Evolutionary conservation across 2,113 vertebrate species (phyloP), one percentile per base, ranked within the genome.

Genomic region (Melanotaenia duboulayi): DNA sequence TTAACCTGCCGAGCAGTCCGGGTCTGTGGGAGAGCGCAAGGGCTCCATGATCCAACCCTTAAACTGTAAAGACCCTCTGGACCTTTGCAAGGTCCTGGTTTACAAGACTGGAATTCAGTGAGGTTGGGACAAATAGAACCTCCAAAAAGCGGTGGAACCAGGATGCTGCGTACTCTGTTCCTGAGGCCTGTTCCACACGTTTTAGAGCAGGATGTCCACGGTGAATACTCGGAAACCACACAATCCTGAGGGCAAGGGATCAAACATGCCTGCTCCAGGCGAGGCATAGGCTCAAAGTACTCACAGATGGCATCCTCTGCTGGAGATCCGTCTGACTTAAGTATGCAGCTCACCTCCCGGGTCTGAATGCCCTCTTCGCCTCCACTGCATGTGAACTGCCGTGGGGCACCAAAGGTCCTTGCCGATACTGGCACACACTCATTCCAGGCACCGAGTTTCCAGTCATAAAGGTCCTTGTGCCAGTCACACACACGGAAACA

Each of bases 401-500:
- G 95, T 0, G 32, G 49, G 40, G 87, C 78, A 75, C 94, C 95
- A 0, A 94, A 90, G 77, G 89, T 93, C 50, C 90, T 95, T 2
- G 95, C 94, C 11, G 95, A 93, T 46, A 98, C 94, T 0, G 97
- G 96, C 63, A 79, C 91, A 8, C 98, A 99, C 50, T 87, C 93
- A 64, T 95, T 96, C 98, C 98, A 99, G 67, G 84, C 61, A 0
- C 97, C 96, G 0, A 97, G 92, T 51, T 93, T 93, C 98, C 98
- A 99, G 85, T 96, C 96, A 0, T 99, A 99, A 12, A 99, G 89
- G 73, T 98, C 96, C 74, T 96, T 97, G 92, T 99, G 98, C 97
- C 96, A 97, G 91, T 99, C 97, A 0, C 98, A 99, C 44, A 99
- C 96, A 0, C 93, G 94, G 90, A 99, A 99, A 55, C 98, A 99